Base-by-base conservation (phyloP, 2,888 invertebrate species). In the Eurytoma californica region DNA sequence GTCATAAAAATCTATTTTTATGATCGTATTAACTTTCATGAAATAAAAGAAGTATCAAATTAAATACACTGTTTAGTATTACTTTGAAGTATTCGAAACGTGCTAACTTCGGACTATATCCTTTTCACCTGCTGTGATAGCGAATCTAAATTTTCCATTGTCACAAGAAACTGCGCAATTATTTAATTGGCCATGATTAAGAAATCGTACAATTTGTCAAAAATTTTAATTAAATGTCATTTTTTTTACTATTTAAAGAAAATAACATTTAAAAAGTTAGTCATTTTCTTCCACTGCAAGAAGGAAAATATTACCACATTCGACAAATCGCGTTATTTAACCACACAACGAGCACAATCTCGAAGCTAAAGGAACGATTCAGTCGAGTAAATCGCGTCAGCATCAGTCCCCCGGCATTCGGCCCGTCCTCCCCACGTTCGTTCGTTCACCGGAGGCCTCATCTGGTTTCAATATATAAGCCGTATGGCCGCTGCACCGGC, bases 391-490 rank as follows among this genome's bases (percentile, higher is more conserved):
- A 20, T 58, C 20, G 12, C 58, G 58, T 58, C 18, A 39, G 13
- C 49, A 16, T 20, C 73, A n/a, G 47, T 39, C 30, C 53, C 55
- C 63, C 18, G 16, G 51, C 72, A 5, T 24, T 73, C 65, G 16
- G 18, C 12, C 28, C 16, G 12, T 20, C 58, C 49, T 49, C 70
- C 49, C 24, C 58, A 24, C 3, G 16, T 70, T 14, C 70, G 49
- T 70, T 47, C 73, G 66, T 74, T 74, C 58, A 74, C 47, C 39
- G 9, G 3, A 3, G 24, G 49, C 18, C 57, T 74, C 73, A 74
- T 74, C 73, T 74, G 73, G 57, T 66, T 74, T 65, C 53, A 74
- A 66, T 74, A 24, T 2, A 49, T 18, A 28, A 57, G 18, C 4
- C 9, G 28, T 5, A 61, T 30, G n/a, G 18, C 16, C n/a, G 65